These are phyloP conservation scores for Sebastes nivosus DNA, from an alignment of 2,797 vertebrate species.

Conservation along the genomic window DNA sequence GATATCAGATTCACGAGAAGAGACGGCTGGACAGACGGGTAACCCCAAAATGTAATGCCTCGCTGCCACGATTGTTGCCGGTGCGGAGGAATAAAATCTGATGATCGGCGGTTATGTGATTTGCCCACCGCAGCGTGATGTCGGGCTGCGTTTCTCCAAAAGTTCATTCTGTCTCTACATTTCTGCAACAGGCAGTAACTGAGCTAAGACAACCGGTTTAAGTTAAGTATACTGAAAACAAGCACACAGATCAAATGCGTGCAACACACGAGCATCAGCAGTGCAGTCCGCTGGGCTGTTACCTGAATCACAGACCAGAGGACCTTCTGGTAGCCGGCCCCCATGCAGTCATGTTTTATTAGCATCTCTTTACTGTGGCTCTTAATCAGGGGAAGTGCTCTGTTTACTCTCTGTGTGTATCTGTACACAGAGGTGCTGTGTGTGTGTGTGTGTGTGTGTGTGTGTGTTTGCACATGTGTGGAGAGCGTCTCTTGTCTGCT, in stretches of 20 bases:
- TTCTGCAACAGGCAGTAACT: no score
- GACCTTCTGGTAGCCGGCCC: constrained; percentile 18
- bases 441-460: constrained; percentile 23
- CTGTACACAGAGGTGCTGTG: constrained; percentile 14
- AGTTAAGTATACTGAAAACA: not conserved
- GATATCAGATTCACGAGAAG: no score
- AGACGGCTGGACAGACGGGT: fast-evolving
- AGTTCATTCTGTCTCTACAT: no score
- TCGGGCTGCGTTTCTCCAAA: no score
- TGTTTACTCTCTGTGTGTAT: constrained; percentile 19
- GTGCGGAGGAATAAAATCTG: no score
- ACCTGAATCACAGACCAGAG: constrained; percentile 25
- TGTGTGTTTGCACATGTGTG: constrained; percentile 9
- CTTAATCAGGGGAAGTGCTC: constrained; percentile 61
- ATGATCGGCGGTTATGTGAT: no score
- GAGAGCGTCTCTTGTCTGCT: constrained; percentile 21
- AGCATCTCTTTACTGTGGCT: constrained; percentile 34
- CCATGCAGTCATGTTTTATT: constrained; percentile 45
- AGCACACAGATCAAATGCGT: constrained; percentile 22
- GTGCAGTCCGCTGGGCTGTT: not conserved
- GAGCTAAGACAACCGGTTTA: not conserved
- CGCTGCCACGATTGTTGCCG: no score
- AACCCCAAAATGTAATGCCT: no score
- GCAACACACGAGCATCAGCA: not conserved
- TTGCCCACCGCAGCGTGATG: no score